Evolutionary conservation across 2,888 invertebrate genomes (phyloP), one percentile per base, ranked within the genome.

Genomic region (Netelia melanura): DNA sequence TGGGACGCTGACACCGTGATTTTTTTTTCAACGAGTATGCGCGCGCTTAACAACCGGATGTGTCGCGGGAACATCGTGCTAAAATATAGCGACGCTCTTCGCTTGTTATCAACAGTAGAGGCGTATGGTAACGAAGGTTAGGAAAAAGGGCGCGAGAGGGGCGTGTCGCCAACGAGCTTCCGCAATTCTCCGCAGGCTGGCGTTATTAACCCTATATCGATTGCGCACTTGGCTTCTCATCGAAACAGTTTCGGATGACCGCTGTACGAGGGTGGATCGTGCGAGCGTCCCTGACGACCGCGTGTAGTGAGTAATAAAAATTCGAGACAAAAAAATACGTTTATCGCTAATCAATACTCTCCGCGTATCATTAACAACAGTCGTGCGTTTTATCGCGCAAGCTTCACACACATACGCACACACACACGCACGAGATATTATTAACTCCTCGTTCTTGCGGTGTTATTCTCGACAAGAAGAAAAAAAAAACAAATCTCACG

Each of bases 121-220:
- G n/a, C 3, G 58, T 10, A 58, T 23, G 58, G 58, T 17, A 56
- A 62, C 58, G 30, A 30, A 11, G 25, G 21, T 10, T 64, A 11
- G 17, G 1, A 17, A n/a, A 21, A 81, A 61, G n/a, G 9, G 76
- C 30, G 77, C 64, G 70, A 56, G 23, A 72, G 74, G 81, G 62
- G 72, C 62, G 76, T 23, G 30, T 23, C 21, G 17, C 44, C 44
- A 25, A 25, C 64, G 70, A 85, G 81, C 64, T 85, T 79, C 65
- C 8, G 14, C 25, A 62, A 14, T 10, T 17, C 23, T n/a, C 84
- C 84, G 71, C 52, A 3, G 52, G 84, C 43, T 58, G 65, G 81
- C 78, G 84, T 56, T 17, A 14, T n/a, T 30, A 21, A 3, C 43
- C 70, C 64, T 30, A 75, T 84, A 70, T 79, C 65, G 80, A 85